Percentiles rank a stretch among this genome's conserved stretches.
These are phyloP conservation scores for Drosophila nigrodunni DNA, from an alignment of 1,140 invertebrate species.

Conservation along the genomic window DNA sequence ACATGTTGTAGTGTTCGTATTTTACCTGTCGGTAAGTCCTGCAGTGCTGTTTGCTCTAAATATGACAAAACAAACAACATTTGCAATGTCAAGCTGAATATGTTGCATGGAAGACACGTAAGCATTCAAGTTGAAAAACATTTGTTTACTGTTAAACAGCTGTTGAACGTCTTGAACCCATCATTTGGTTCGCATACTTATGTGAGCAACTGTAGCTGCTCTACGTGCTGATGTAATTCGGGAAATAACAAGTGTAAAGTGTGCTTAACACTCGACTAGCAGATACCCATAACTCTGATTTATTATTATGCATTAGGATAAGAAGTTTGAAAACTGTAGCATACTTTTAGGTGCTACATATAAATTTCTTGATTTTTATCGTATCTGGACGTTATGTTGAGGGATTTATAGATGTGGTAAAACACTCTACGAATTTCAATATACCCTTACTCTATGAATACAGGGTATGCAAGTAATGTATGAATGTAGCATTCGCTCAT, in stretches of 20 bases:
- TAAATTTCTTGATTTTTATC: too few relatives aligned
- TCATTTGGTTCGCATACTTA: constrained; percentile 18
- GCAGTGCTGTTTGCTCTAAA: constrained; percentile 4
- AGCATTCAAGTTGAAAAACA: constrained; percentile 18
- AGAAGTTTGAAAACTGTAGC: too few relatives aligned
- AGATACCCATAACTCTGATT: too few relatives aligned
- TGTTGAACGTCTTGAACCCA: constrained; percentile 23
- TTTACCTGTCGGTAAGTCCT: constrained; percentile 6
- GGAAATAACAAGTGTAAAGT: neutral
- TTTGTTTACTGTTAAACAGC: constrained; percentile 16
- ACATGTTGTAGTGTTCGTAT: constrained; percentile 6
- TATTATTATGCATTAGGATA: too few relatives aligned
- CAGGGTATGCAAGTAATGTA: neutral
- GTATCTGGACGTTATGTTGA: too few relatives aligned
- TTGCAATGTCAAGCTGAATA: neutral
- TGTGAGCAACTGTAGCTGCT: constrained; percentile 21
- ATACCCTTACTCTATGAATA: too few relatives aligned
- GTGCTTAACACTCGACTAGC: neutral
- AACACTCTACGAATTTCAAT: too few relatives aligned
- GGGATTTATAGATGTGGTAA: too few relatives aligned
- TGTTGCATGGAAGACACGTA: constrained; percentile 25
- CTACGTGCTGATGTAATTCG: constrained; percentile 35
- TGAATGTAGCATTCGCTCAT: neutral
- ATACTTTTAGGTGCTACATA: too few relatives aligned
- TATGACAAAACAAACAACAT: constrained; percentile 14